Base-by-base conservation (phyloP, 1,140 invertebrate genomes). In the Eubasilissa regina region DNA sequence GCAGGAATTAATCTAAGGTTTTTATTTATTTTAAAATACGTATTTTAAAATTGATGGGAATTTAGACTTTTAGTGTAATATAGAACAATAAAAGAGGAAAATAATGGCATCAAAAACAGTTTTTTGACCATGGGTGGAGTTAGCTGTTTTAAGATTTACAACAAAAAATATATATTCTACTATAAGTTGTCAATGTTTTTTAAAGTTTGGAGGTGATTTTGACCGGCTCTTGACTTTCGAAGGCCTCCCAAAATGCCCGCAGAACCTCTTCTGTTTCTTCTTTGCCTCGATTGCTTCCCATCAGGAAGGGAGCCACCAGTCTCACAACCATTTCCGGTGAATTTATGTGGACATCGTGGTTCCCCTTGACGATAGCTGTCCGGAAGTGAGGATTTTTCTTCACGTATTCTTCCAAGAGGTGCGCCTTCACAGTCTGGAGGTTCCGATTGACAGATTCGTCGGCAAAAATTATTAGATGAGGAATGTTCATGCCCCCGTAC, bases 331-430 rank as follows among this genome's bases (percentile, higher is more conserved):
- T 3, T 43, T 70, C 64, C 4, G 78, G 81, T 0, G 47, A 70
- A 21, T 83, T 83, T 19, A 83, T 19, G 77, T 83, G 81, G 0
- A 83, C 78, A 48, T 83, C 81, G 60, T 83, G 81, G 51, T 80
- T 80, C 13, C 81, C 81, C 44, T 80, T 62, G 21, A 83, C 76
- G 11, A 83, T n/a, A n/a, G 73, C 62, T 4, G 79, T n/a, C 6
- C 78, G 58, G 19, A 80, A 83, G 53, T 78, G n/a, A 7, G 81
- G 78, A 62, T 83, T 83, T 11, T 70, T 78, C 13, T 58, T 15
- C n/a, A 75, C 45, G 19, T 76, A 43, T 0, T 21, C 62, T n/a
- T 80, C 73, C 13, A 83, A 3, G 4, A 76, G 13, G 0, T 78
- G 25, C 9, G 62, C 13, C 12, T 56, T 70, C 4, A 78, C 35